These are phyloP conservation scores for Poeciliopsis infans DNA, from an alignment of 2,797 vertebrate species.

Conservation along the genomic window DNA sequence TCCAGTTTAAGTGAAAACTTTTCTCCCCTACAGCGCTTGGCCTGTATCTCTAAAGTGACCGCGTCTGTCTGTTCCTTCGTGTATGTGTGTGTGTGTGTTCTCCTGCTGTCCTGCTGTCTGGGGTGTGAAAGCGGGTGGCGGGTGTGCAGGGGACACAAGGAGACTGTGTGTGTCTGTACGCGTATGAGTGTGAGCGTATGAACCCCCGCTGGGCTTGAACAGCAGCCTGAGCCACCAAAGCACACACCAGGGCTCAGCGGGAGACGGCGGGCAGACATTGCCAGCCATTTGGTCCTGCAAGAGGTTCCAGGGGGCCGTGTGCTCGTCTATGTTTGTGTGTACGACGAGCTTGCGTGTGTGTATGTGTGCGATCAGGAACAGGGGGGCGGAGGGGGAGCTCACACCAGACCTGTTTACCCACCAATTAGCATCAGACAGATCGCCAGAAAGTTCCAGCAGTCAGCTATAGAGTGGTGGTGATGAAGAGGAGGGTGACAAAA, in stretches of 20 bases:
- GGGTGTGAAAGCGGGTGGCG: slow-evolving; percentile 86
- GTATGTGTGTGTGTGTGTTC: slow-evolving; percentile 81
- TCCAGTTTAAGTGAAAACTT: slow-evolving; percentile 85
- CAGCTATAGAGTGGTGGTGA: slow-evolving; percentile 74
- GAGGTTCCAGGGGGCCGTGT: slow-evolving; percentile 83
- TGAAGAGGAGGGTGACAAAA: slow-evolving; percentile 61
- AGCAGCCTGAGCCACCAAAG: slow-evolving; percentile 87
- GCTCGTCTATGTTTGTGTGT: slow-evolving; percentile 69
- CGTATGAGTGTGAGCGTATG: slow-evolving; percentile 66
- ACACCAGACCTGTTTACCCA: slow-evolving; percentile 84
- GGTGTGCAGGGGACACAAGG: slow-evolving; percentile 82
- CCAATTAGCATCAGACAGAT: slow-evolving; percentile 86
- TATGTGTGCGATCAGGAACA: slow-evolving; percentile 17
- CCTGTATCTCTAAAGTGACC: slow-evolving; percentile 88
- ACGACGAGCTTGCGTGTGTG: slow-evolving; percentile 47
- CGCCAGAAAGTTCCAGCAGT: slow-evolving; percentile 86
- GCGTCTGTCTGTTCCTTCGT: slow-evolving; percentile 86
- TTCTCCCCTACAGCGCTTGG: slow-evolving; percentile 85
- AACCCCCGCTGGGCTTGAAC: slow-evolving; percentile 87
- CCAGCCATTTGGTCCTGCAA: slow-evolving; percentile 88
- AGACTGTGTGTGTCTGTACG: slow-evolving; percentile 74
- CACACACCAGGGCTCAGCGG: slow-evolving; percentile 86
- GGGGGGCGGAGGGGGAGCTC: slow-evolving; percentile 52
- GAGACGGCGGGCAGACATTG: slow-evolving; percentile 84
- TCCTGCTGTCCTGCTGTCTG: slow-evolving; percentile 88